A percentile compares a stretch with the other conserved stretches of the same genome.
Evolutionary conservation across 2,888 invertebrate genomes (phyloP).

Genomic region (Himalopsyche tibetana): DNA sequence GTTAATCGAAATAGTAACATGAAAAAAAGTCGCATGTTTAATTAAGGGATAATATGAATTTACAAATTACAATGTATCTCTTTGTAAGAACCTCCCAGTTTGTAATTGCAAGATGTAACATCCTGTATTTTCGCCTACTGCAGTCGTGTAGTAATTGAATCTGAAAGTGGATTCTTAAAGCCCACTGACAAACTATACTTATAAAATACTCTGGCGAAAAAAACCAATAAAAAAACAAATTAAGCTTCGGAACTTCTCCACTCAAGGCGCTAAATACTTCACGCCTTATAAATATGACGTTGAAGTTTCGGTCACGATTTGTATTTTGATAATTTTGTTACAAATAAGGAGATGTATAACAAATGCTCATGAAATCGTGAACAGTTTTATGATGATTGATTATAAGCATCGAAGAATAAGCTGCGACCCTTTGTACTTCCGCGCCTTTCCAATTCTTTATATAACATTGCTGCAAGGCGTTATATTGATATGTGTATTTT

Average conservation of each 20-base stretch:
- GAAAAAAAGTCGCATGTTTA: too few species aligned
- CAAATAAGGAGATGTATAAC: not conserved
- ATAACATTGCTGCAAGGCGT: not conserved
- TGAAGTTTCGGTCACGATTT: not conserved
- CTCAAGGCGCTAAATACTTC: not conserved
- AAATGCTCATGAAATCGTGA: not conserved
- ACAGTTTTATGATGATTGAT: not conserved
- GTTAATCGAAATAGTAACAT: too few species aligned
- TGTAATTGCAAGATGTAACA: not conserved
- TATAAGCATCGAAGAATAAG: not conserved
- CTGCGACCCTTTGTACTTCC: not conserved
- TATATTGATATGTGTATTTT: too few species aligned
- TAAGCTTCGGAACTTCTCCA: not conserved
- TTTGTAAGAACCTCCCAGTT: not conserved
- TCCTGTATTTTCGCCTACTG: not conserved
- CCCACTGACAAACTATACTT: not conserved
- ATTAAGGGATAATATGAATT: too few species aligned
- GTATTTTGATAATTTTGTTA: not conserved
- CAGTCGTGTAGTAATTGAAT: not conserved
- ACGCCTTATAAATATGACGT: slow-evolving; percentile 11
- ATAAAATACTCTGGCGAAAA: not conserved
- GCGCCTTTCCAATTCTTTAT: not conserved
- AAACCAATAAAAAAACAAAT: slow-evolving; percentile 17
- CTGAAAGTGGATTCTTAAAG: not conserved
- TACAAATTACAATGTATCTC: not conserved